phyloP scores from a whole-genome alignment of 2,797 vertebrate species.

The Merluccius polli region DNA sequence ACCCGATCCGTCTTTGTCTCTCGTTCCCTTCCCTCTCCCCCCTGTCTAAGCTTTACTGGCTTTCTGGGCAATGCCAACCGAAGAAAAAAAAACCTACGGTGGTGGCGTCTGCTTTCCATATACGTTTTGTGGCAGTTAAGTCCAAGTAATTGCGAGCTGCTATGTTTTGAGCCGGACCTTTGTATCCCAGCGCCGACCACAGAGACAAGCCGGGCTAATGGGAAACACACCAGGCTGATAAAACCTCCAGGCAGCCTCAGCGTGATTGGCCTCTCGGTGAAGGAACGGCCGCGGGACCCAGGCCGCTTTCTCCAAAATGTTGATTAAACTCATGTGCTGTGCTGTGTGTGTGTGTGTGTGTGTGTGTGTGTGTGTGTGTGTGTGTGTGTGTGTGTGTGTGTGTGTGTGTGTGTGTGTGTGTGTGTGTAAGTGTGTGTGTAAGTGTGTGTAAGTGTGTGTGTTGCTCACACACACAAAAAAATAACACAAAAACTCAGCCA shows the following conservation, averaged over 20 bases:
- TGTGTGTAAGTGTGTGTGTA: no score
- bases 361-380: neutral
- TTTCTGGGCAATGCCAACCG: neutral
- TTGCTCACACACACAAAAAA: neutral
- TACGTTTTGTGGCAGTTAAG: conserved; percentile 54
- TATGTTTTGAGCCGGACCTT: conserved; percentile 60
- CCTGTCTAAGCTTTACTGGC: neutral
- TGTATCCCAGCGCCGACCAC: conserved; percentile 60
- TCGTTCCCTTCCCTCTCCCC: neutral
- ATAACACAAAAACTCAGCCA: conserved; percentile 39
- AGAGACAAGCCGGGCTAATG: conserved; percentile 64
- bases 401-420: no score
- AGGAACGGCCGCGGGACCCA: conserved; percentile 47
- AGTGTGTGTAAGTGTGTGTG: no score
- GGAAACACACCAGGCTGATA: conserved; percentile 65
- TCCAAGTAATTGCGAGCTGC: conserved; percentile 57
- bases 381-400: no score
- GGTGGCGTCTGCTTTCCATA: conserved; percentile 57
- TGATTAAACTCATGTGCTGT: conserved; percentile 69
- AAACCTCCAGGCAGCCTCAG: conserved; percentile 36
- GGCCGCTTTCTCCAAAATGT: conserved; percentile 59
- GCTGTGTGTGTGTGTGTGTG: neutral
- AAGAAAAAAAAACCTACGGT: neutral
- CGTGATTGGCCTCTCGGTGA: conserved; percentile 40
- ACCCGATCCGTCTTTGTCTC: conserved; percentile 9